These are phyloP conservation scores for Phenganax subtilis DNA, from an alignment of 92 coral and sea anemone genomes.

Conservation along the genomic window DNA sequence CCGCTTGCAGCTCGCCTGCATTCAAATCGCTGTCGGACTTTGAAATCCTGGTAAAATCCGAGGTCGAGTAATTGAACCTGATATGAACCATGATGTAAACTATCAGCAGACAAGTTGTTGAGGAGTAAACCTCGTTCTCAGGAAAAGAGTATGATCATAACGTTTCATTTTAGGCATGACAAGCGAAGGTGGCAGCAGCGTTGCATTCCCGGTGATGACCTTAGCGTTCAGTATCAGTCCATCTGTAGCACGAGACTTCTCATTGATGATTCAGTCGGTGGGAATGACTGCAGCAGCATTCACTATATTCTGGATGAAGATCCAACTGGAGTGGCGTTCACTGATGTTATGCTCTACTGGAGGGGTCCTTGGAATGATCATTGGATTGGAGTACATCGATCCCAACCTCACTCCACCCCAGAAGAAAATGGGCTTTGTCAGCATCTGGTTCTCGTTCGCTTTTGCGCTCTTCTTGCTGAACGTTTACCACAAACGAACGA, in stretches of 20 bases:
- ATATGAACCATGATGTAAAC: too few species aligned
- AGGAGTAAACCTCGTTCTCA: too few species aligned
- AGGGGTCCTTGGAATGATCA: conserved; percentile 59
- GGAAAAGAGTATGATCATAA: neutral
- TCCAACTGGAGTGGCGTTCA: conserved; percentile 70
- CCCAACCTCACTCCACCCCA: conserved; percentile 76
- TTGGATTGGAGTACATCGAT: conserved; percentile 73
- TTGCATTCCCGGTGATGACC: conserved; percentile 85
- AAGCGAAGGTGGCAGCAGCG: conserved; percentile 81
- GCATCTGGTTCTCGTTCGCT: conserved; percentile 82
- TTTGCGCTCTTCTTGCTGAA: conserved; percentile 77
- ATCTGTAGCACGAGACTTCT: conserved; percentile 73
- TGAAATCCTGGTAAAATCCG: too few species aligned
- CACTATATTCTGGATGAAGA: conserved; percentile 79
- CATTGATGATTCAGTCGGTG: conserved; percentile 76
- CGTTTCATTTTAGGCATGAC: conserved; percentile 60
- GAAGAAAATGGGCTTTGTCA: conserved; percentile 85
- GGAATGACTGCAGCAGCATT: conserved; percentile 87
- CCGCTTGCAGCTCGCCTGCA: too few species aligned
- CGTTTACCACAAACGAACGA: conserved; percentile 67
- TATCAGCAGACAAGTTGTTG: too few species aligned
- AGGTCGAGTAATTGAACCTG: too few species aligned
- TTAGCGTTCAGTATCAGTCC: conserved; percentile 66
- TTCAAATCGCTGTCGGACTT: too few species aligned
- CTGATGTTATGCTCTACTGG: conserved; percentile 70